phyloP scores from a whole-genome alignment of 2,888 invertebrate species.

The Chloroclystis v-ata region DNA sequence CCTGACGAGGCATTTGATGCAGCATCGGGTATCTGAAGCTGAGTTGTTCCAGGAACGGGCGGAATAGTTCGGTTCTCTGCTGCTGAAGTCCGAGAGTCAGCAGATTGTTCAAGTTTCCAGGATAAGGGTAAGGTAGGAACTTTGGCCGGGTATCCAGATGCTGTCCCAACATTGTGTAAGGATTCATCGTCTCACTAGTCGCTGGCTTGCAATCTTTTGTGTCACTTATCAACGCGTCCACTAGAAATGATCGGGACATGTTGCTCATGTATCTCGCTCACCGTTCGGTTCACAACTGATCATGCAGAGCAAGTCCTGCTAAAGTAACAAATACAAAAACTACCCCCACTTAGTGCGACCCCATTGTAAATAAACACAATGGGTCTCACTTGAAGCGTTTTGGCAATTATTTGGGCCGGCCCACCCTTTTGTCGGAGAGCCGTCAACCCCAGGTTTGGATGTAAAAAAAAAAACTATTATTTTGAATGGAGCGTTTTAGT shows the following conservation, averaged over 20 bases:
- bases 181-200: slow-evolving; percentile 58
- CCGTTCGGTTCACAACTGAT: slow-evolving; percentile 56
- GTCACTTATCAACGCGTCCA: slow-evolving; percentile 87
- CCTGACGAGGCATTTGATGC: slow-evolving; percentile 64
- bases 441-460: slow-evolving; percentile 65
- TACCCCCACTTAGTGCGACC: slow-evolving; percentile 75
- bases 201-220: slow-evolving; percentile 69
- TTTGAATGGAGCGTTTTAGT: slow-evolving; percentile 73
- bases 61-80: slow-evolving; percentile 69
- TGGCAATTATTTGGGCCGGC: slow-evolving; percentile 76
- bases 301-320: slow-evolving; percentile 51
- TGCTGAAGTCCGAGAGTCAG: slow-evolving; percentile 80
- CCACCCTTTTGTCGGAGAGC: slow-evolving; percentile 75
- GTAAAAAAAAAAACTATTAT: slow-evolving; percentile 58
- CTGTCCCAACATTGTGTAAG: slow-evolving; percentile 60
- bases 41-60: slow-evolving; percentile 68
- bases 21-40: slow-evolving; percentile 65
- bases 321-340: slow-evolving; percentile 76
- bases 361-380: slow-evolving; percentile 75
- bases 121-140: slow-evolving; percentile 80
- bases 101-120: slow-evolving; percentile 81
- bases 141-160: slow-evolving; percentile 61
- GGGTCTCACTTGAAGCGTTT: slow-evolving; percentile 74
- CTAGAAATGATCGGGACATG: slow-evolving; percentile 90
- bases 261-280: slow-evolving; percentile 80